Evolutionary conservation across 2,888 invertebrate genomes (phyloP), one percentile per base, ranked within the genome.

Genomic region (Tenodera sinensis): DNA sequence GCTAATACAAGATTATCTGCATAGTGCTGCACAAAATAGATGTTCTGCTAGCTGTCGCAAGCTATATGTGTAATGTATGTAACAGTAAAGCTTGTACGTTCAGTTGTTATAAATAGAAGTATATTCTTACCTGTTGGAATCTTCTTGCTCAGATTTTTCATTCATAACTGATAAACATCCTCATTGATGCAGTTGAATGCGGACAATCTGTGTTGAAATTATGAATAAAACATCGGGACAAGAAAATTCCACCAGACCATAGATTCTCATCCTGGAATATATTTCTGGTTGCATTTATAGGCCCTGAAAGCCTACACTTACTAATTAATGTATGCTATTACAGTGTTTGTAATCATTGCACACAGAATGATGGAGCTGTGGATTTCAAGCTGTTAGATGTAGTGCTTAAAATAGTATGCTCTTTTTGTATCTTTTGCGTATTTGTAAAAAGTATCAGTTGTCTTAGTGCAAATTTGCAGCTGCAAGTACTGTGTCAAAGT

Each of bases 1-100:
- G 25, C 82, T 30, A 90, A 88, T 28, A 83, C 88, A 90, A 84
- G 84, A 83, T 54, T 27, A 81, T 71, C 89, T 89, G 83, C 89
- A 90, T 84, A 88, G 81, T 28, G 34, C 87, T 87, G 87, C 84
- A 85, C 54, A 84, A 88, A 87, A 83, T 47, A 83, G n/a, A 82
- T 89, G 54, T 71, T 71, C 54, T 71, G 54, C 25, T 71, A 71
- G 54, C 25, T 20, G 54, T 71, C 25, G 6, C 54, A 15, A 71
- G 54, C 25, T 42, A 15, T 71, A 20, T 71, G 54, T 71, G 54
- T 71, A 20, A 6, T 71, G 54, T 71, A 71, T 71, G 54, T 71
- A 71, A 20, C 54, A 71, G 54, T 71, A 15, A 71, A 6, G 54
- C 54, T 71, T 71, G 54, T 25, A 20, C 8, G 8, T 71, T 25